Evolutionary conservation across 2,888 invertebrate genomes (phyloP).

Genomic region (Oxytorus armatus): DNA sequence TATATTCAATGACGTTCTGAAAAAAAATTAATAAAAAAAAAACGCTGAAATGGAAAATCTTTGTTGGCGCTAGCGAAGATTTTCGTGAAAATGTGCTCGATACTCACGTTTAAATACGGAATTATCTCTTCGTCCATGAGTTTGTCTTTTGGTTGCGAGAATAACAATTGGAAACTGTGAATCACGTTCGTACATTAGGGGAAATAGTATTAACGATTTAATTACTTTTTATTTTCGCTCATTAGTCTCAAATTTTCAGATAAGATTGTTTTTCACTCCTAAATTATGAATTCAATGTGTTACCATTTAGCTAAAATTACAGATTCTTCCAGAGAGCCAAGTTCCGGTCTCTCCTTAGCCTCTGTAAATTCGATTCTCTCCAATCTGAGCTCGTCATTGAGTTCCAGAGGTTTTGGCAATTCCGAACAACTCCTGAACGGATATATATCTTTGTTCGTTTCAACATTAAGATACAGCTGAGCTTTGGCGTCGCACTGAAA

Average conservation of each 20-base stretch:
- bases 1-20: slow-evolving; percentile 82
- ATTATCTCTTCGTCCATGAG: slow-evolving; percentile 92
- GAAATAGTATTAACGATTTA: not conserved
- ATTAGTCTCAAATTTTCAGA: not conserved
- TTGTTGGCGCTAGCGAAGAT: not conserved
- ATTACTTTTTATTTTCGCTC: not conserved
- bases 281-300: slow-evolving; percentile 82
- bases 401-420: slow-evolving; percentile 88
- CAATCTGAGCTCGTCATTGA: slow-evolving; percentile 95
- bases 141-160: slow-evolving; percentile 92
- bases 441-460: slow-evolving; percentile 83
- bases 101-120: slow-evolving; percentile 89
- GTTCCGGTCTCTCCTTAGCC: slow-evolving; percentile 84
- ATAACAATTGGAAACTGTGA: slow-evolving; percentile 89
- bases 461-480: slow-evolving; percentile 91
- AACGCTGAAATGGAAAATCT: no score
- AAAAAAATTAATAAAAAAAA: no score
- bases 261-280: not conserved
- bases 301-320: slow-evolving; percentile 91
- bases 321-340: slow-evolving; percentile 92
- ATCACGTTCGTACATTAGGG: not conserved
- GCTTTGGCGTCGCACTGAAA: slow-evolving; percentile 93
- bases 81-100: not conserved
- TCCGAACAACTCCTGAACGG: slow-evolving; percentile 84
- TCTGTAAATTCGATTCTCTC: slow-evolving; percentile 91